Base-by-base conservation (phyloP, 2,113 vertebrate genomes). In the Accipiter cooperii region DNA sequence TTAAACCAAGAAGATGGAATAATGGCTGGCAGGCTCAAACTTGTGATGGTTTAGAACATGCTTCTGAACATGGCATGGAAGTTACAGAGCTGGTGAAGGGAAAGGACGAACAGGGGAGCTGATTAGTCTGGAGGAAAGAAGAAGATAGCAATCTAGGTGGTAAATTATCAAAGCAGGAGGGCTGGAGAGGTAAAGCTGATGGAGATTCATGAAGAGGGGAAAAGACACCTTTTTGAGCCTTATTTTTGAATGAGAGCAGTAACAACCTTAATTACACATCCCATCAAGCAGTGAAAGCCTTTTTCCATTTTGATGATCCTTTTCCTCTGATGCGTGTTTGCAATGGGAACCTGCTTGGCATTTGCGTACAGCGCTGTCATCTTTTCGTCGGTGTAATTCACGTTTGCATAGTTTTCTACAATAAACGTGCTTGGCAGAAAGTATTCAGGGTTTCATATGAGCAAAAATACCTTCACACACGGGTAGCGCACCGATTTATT, bases 401-500 rank as follows among this genome's bases (percentile, higher is more conserved):
- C 10, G 2, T 31, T 46, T n/a, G 29, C 22, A 4, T 42, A 13
- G 38, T 24, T 70, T 81, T n/a, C 14, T 18, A 21, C 12, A 76
- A 44, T 16, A 44, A 38, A 29, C 3, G 1, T 2, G 9, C 33
- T 25, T 36, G 58, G 52, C 49, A 55, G 58, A 55, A 91, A 49
- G 17, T 21, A 31, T 44, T 19, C 33, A 26, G 14, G 6, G 28
- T 22, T 84, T 63, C 26, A 26, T 4, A 29, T 10, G 13, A 26
- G 12, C 10, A 1, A 1, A 15, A 38, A 6, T 4, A 1, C 5
- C n/a, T 36, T 20, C 10, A 2, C 7, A 3, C 9, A 5, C 5
- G 3, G 17, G 6, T 31, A 66, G 55, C 11, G 0, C 14, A 2
- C 5, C 11, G 3, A 1, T 13, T 12, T 1, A 0, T 2, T 52